Evolutionary conservation across 2,797 vertebrate genomes (phyloP), one percentile per base, ranked within the genome.

Genomic region (Tadarida brasiliensis): DNA sequence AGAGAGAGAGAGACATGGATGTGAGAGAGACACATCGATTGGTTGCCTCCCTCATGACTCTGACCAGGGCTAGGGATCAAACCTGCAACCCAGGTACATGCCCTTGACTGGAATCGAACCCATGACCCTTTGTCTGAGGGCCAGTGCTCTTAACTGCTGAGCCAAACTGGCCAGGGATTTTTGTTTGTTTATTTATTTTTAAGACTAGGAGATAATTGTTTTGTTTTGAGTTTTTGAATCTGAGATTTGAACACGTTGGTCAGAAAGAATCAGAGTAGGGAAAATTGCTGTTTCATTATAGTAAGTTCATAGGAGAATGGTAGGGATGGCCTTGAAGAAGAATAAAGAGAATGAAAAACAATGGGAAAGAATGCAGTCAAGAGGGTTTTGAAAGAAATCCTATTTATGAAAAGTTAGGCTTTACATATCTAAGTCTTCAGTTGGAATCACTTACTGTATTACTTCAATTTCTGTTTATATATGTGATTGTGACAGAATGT

Each of bases 141-240:
- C 39, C 39, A 44, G 7, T 44, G 39, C 39, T 44, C 39, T 44
- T 44, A 44, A 44, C 39, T 44, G 3, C 39, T 44, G 39, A 44
- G 39, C 39, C 39, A 44, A 44, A 44, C 39, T 44, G 39, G 5
- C 39, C 39, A 44, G 39, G 39, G 39, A 0, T 44, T 44, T 44
- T 44, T 44, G 39, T 44, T 44, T 44, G n/a, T 56, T 70, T 68
- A 16, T 73, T 73, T n/a, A 11, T 30, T 81, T 78, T 71, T 61
- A 65, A 67, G 70, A 74, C 3, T 39, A 15, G 3, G 11, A 49
- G 30, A 54, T 28, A 28, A 28, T 59, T 49, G 30, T 81, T 54
- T 90, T 88, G 28, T 61, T 74, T 73, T 92, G 39, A 61, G 24
- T 61, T 73, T 93, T 96, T 91, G 33, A 92, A 83, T 83, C 47